A percentile compares a stretch with the other conserved stretches of the same genome.
Evolutionary conservation across 2,797 vertebrate genomes (phyloP).

Genomic region (Eospalax fontanierii): DNA sequence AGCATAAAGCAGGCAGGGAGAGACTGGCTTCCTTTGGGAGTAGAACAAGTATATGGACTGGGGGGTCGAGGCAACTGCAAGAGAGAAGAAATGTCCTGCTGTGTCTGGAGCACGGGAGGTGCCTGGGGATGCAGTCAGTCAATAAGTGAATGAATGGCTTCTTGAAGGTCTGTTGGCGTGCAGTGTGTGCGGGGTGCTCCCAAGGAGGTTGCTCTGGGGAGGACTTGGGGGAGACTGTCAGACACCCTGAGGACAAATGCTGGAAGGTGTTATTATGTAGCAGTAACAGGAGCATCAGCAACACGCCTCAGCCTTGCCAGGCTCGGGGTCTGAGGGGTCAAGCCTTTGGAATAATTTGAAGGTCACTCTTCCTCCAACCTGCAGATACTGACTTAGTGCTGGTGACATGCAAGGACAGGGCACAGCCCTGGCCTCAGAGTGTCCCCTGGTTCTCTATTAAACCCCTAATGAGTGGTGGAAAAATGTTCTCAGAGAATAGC

Average conservation of each 20-base stretch:
- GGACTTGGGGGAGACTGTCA: not conserved
- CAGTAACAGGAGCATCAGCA: not conserved
- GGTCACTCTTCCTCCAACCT: too few relatives aligned
- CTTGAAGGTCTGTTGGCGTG: not conserved
- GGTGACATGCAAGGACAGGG: not conserved
- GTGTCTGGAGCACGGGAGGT: rapidly evolving
- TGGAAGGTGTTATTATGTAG: not conserved
- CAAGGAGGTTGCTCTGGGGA: not conserved
- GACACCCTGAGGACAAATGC: not conserved
- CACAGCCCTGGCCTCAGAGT: not conserved
- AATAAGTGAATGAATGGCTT: not conserved
- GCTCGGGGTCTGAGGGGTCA: not conserved
- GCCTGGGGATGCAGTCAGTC: not conserved
- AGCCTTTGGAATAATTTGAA: not conserved
- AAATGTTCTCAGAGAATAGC: too few relatives aligned
- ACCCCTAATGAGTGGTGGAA: too few relatives aligned
- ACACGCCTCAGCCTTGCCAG: not conserved
- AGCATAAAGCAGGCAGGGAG: not conserved
- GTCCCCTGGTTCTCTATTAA: not conserved
- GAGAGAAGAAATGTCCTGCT: not conserved
- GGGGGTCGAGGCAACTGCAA: not conserved
- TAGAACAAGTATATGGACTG: not conserved
- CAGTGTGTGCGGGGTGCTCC: not conserved
- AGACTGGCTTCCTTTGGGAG: not conserved
- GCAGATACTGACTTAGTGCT: not conserved